phyloP scores from a whole-genome alignment of 2,113 vertebrate genomes.

The Elephantulus edwardii region DNA sequence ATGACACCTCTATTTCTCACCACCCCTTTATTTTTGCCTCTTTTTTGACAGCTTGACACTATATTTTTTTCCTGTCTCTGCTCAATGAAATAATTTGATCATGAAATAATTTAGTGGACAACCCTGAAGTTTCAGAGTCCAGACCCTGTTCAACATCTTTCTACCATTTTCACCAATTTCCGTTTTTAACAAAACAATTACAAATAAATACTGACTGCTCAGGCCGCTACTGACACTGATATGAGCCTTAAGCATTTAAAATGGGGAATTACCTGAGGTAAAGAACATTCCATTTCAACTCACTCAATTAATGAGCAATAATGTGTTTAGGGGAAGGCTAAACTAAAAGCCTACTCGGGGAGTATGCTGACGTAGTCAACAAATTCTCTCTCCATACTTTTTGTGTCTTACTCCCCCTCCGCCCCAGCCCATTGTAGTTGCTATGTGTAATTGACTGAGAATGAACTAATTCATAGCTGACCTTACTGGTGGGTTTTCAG shows the following conservation, averaged over 20 bases:
- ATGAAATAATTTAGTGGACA: conserved; percentile 50
- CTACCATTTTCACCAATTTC: conserved; percentile 37
- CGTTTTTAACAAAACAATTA: conserved; percentile 48
- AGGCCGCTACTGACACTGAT: conserved; percentile 2
- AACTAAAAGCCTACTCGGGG: not conserved
- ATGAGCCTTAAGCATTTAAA: not conserved
- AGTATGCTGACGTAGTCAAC: not conserved
- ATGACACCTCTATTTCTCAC: conserved; percentile 54
- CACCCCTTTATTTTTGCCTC: too few relatives aligned
- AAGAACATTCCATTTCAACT: not conserved
- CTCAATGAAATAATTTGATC: conserved; percentile 51
- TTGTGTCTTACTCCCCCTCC: too few relatives aligned
- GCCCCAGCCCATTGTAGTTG: too few relatives aligned
- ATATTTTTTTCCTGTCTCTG: not conserved
- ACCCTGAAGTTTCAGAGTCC: conserved; percentile 29
- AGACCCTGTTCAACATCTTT: conserved; percentile 51
- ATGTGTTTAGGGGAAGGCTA: not conserved
- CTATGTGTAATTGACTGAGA: too few relatives aligned
- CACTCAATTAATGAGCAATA: not conserved
- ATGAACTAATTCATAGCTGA: too few relatives aligned
- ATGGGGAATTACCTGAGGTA: not conserved
- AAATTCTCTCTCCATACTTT: not conserved
- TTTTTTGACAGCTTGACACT: conserved; percentile 43
- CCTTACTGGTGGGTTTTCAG: too few relatives aligned
- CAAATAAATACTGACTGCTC: not conserved